A percentile compares a stretch with the other conserved stretches of the same genome.
Conservation (phyloP, 2,113 vertebrate genomes). For the Emydocephalus ijimae region DNA sequence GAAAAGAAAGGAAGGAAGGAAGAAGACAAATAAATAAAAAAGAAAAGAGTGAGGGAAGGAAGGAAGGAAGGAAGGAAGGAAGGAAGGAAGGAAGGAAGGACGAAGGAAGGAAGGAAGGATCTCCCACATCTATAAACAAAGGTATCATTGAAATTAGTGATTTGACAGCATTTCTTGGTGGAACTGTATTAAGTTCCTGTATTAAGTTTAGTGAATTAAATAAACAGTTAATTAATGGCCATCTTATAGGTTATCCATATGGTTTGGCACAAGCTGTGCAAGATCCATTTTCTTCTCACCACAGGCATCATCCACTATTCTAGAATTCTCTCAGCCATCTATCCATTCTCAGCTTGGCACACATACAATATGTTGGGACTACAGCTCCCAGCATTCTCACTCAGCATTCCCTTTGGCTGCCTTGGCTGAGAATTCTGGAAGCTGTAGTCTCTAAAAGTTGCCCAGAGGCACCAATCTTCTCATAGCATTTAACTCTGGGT, state of each 20-base stretch:
- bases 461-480: not conserved
- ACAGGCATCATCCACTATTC: not conserved
- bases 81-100: too few relatives aligned
- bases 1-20: too few relatives aligned
- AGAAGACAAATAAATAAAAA: too few relatives aligned
- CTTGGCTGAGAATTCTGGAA: not conserved
- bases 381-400: not conserved
- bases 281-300: not conserved
- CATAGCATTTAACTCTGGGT: too few relatives aligned
- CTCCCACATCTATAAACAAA: not conserved
- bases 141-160: not conserved
- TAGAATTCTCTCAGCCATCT: not conserved
- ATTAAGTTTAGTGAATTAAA: not conserved
- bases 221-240: not conserved
- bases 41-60: rapidly evolving
- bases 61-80: too few relatives aligned
- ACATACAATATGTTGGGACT: not conserved
- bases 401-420: not conserved
- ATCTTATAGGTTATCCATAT: not conserved
- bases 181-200: too few relatives aligned
- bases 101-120: not conserved
- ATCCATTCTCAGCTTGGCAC: not conserved
- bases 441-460: not conserved
- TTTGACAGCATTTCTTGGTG: not conserved
- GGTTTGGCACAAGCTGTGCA: not conserved